A percentile compares a stretch with the other conserved stretches of the same genome.
Conservation (phyloP, 2,797 vertebrate genomes). For the Phoeniculus purpureus region DNA sequence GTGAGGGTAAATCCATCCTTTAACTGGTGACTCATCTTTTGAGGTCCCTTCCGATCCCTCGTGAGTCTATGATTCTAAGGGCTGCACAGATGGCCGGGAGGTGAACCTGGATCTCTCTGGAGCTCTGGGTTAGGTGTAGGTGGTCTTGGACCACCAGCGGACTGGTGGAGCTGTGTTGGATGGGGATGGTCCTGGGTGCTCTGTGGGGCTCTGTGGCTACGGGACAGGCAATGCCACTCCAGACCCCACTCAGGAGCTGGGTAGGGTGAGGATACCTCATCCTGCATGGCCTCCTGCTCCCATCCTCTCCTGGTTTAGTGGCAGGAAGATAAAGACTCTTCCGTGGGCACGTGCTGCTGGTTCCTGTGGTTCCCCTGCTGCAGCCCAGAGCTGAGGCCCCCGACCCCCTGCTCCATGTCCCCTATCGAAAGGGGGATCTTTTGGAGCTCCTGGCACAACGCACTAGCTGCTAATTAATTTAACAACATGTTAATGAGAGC, state of each 20-base stretch:
- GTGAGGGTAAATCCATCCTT: background rate
- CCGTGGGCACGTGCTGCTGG: rapidly evolving
- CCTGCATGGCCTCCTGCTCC: rapidly evolving
- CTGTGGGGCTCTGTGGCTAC: background rate
- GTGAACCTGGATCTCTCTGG: background rate
- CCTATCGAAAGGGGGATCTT: background rate
- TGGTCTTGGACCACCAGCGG: background rate
- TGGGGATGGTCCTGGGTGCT: too few species aligned
- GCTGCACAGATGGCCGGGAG: background rate
- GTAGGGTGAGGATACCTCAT: background rate
- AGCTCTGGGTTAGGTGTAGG: background rate
- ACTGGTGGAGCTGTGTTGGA: background rate
- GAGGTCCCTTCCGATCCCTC: too few species aligned
- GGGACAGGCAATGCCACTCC: background rate
- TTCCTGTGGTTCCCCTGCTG: rapidly evolving
- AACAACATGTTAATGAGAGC: background rate
- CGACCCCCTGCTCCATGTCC: rapidly evolving
- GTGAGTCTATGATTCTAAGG: too few species aligned
- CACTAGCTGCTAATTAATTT: background rate
- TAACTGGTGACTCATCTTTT: too few species aligned
- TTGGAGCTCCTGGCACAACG: background rate
- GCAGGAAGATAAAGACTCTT: background rate
- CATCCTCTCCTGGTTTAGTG: rapidly evolving
- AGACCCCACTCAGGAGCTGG: background rate
- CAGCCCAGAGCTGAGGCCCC: background rate